These are phyloP conservation scores for Augiades crinisus DNA, from an alignment of 2,888 invertebrate genomes.

Conservation along the genomic window DNA sequence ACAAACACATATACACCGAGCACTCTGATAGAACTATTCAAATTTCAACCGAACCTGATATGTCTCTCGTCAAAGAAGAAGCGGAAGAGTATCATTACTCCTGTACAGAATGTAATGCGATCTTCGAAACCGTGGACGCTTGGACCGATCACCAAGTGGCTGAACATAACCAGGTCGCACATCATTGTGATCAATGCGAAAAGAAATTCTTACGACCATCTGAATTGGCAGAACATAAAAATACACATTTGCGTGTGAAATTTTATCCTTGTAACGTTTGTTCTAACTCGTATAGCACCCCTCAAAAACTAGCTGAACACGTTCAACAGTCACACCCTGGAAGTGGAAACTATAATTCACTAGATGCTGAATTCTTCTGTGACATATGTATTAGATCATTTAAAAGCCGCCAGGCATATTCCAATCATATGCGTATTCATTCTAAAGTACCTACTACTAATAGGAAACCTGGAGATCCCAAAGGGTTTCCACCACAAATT, in stretches of 20 bases:
- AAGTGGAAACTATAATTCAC: conserved; percentile 42
- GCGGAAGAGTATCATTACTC: conserved; percentile 80
- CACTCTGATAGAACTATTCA: conserved; percentile 72
- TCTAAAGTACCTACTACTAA: conserved; percentile 76
- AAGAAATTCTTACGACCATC: conserved; percentile 82
- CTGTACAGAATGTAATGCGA: conserved; percentile 82
- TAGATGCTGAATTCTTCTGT: conserved; percentile 74
- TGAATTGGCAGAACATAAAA: conserved; percentile 84
- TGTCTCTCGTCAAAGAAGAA: conserved; percentile 74
- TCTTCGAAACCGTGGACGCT: conserved; percentile 78
- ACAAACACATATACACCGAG: conserved; percentile 81
- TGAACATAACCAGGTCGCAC: conserved; percentile 76
- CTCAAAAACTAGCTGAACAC: conserved; percentile 81
- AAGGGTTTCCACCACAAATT: conserved; percentile 67
- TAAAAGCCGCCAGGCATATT: conserved; percentile 78
- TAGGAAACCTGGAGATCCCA: conserved; percentile 62
- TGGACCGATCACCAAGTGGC: conserved; percentile 82
- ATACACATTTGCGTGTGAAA: conserved; percentile 84
- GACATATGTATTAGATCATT: conserved; percentile 82
- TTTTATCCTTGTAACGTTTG: conserved; percentile 83
- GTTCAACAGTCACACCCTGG: conserved; percentile 75
- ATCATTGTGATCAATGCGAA: conserved; percentile 83
- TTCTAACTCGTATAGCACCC: conserved; percentile 82
- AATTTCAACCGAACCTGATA: conserved; percentile 52
- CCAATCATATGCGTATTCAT: conserved; percentile 79